Percentiles rank a stretch among this genome's conserved stretches.
phyloP scores from a whole-genome alignment of 2,888 invertebrate species.

The Achlya flavicornis region DNA sequence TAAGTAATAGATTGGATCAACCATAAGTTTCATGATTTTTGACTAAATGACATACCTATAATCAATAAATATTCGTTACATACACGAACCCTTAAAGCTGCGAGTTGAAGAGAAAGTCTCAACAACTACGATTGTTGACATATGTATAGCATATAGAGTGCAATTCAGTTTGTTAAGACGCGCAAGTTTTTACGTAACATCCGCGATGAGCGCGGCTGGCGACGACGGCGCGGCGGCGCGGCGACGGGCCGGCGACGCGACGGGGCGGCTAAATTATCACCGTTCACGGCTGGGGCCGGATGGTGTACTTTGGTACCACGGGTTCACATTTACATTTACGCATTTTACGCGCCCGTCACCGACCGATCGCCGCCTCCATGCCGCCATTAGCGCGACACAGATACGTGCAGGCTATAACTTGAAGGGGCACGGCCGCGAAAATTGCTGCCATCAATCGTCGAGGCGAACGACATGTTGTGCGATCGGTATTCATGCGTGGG shows the following conservation, averaged over 20 bases:
- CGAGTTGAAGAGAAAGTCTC: constrained; percentile 44
- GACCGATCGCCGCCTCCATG: constrained; percentile 55
- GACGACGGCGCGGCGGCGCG: constrained; percentile 28
- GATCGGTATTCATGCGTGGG: constrained; percentile 47
- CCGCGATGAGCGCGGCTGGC: constrained; percentile 36
- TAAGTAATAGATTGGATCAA: no score
- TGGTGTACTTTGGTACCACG: constrained; percentile 33
- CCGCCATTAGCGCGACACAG: constrained; percentile 58
- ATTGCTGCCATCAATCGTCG: constrained; percentile 63
- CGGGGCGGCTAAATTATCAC: constrained; percentile 51
- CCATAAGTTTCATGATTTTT: no score
- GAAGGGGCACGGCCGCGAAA: constrained; percentile 58
- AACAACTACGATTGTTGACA: constrained; percentile 31
- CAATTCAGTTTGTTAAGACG: constrained; percentile 35
- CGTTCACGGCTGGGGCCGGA: constrained; percentile 29
- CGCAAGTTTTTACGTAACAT: constrained; percentile 59
- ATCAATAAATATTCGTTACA: not conserved
- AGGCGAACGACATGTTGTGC: constrained; percentile 46
- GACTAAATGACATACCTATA: not conserved
- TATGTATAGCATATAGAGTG: constrained; percentile 44
- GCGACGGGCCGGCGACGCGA: constrained; percentile 24
- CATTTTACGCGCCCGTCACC: constrained; percentile 64
- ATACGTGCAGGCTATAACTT: constrained; percentile 49
- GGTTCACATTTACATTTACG: constrained; percentile 63
- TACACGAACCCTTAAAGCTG: constrained; percentile 13